phyloP scores from a whole-genome alignment of 2,888 invertebrate genomes.

The Quadriops clusia region DNA sequence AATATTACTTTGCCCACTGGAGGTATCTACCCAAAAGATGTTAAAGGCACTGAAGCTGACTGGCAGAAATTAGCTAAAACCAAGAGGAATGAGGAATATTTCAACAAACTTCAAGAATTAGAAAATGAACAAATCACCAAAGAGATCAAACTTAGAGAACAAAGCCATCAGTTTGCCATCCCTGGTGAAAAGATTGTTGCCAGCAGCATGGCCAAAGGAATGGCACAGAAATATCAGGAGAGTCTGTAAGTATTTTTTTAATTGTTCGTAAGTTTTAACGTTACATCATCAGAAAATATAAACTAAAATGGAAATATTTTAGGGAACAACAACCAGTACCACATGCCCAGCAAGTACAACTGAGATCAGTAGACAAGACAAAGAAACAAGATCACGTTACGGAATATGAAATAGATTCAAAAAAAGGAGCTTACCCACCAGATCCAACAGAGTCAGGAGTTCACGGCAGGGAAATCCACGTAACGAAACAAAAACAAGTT shows the following conservation, averaged over 20 bases:
- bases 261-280: not conserved
- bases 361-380: conserved; percentile 44
- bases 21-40: conserved; percentile 48
- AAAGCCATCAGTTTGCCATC: conserved; percentile 70
- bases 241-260: conserved; percentile 56
- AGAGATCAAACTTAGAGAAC: conserved; percentile 65
- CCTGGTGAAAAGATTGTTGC: conserved; percentile 72
- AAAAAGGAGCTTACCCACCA: conserved; percentile 40
- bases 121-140: conserved; percentile 78
- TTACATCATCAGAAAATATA: not conserved
- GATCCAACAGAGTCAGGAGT: conserved; percentile 75
- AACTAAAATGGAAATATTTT: conserved; percentile 15
- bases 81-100: conserved; percentile 76
- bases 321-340: conserved; percentile 50
- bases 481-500: conserved; percentile 76
- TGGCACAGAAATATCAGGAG: conserved; percentile 78
- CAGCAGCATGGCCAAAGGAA: conserved; percentile 68
- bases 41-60: conserved; percentile 65
- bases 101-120: conserved; percentile 66
- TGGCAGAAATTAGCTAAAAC: conserved; percentile 75
- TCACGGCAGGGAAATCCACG: conserved; percentile 79
- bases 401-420: conserved; percentile 30
- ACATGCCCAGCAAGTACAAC: conserved; percentile 22
- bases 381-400: conserved; percentile 22
- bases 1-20: conserved; percentile 40